A percentile compares a stretch with the other conserved stretches of the same genome.
phyloP scores from a whole-genome alignment of 2,797 vertebrate genomes.

The Mycteria americana region DNA sequence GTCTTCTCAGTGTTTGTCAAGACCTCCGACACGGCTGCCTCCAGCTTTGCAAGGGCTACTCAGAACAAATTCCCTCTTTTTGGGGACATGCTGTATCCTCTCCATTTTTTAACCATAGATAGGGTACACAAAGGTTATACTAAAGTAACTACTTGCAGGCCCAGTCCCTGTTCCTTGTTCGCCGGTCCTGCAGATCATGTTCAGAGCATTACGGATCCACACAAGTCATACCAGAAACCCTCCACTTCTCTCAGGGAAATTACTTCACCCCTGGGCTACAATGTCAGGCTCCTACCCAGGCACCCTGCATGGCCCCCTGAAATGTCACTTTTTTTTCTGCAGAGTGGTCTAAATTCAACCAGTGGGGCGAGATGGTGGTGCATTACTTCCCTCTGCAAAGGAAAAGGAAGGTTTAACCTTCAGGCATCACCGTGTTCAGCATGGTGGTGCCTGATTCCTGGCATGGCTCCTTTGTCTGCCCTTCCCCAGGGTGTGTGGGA shows the following conservation, averaged over 20 bases:
- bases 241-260: neutral
- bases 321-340: neutral
- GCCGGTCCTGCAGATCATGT: neutral
- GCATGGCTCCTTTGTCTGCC: neutral
- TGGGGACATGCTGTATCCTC: neutral
- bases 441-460: rapidly evolving
- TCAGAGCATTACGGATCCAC: neutral
- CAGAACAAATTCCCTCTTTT: neutral
- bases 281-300: neutral
- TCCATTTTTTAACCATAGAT: neutral
- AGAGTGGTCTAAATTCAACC: neutral
- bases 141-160: neutral
- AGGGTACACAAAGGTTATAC: neutral
- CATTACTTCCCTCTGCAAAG: neutral
- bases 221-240: neutral
- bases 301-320: neutral
- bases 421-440: rapidly evolving
- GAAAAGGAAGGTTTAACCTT: neutral
- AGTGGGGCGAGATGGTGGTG: neutral
- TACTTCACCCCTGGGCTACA: neutral
- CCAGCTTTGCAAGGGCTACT: neutral
- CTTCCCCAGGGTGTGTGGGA: neutral
- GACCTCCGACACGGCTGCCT: neutral
- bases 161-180: neutral
- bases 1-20: neutral